Evolutionary conservation across 64 coral and sea anemone species (phyloP).

Genomic region (Orbicella faveolata): DNA sequence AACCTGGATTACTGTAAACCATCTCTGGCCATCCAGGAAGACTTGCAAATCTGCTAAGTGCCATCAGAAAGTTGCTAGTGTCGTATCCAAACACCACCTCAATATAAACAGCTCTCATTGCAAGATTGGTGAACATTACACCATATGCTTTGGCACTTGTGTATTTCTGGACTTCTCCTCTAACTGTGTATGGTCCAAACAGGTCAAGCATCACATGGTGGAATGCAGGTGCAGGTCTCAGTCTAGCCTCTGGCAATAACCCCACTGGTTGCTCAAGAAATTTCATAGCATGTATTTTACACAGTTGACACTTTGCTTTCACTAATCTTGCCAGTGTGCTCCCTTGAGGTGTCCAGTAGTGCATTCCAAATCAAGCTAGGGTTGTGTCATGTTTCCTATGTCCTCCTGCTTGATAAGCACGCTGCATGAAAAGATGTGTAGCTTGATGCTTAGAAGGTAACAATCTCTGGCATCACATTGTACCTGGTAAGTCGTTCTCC

Average conservation of each 20-base stretch:
- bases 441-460: constrained; percentile 52
- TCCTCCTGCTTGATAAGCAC: constrained; percentile 50
- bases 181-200: constrained; percentile 45
- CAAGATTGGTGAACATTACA: constrained; percentile 56
- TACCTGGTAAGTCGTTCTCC: constrained; percentile 45
- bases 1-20: constrained; percentile 68
- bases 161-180: constrained; percentile 59
- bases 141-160: constrained; percentile 59
- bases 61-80: constrained; percentile 56
- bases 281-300: constrained; percentile 47
- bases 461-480: constrained; percentile 58
- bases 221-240: constrained; percentile 55
- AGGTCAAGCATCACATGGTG: constrained; percentile 63
- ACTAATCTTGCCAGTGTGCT: constrained; percentile 57
- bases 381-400: constrained; percentile 66
- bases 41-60: constrained; percentile 69
- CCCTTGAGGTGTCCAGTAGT: constrained; percentile 52
- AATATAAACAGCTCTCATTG: constrained; percentile 61
- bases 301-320: constrained; percentile 53
- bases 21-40: constrained; percentile 56
- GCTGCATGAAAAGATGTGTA: constrained; percentile 64
- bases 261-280: constrained; percentile 65
- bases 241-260: constrained; percentile 40
- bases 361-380: constrained; percentile 41
- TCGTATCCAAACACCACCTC: constrained; percentile 51